phyloP scores from a whole-genome alignment of 1,140 invertebrate species.

The Brachionus calyciflorus region DNA sequence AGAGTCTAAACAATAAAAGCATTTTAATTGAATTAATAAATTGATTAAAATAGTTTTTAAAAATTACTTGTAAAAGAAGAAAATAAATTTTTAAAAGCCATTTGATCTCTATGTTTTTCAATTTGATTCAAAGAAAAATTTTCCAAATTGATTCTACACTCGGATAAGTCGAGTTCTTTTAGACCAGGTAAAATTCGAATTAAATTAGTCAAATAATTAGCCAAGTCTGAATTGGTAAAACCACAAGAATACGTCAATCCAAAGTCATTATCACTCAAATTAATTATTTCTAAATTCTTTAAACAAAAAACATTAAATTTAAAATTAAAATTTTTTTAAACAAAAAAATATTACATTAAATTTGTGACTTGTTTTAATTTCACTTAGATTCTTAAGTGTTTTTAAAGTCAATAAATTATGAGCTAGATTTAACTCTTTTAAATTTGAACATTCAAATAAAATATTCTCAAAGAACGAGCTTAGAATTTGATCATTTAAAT shows the following conservation, averaged over 20 bases:
- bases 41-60: background rate
- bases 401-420: slow-evolving; percentile 15
- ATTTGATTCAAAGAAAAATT: background rate
- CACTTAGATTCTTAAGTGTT: background rate
- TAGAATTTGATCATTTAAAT: background rate
- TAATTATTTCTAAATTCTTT: slow-evolving; percentile 8
- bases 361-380: background rate
- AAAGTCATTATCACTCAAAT: slow-evolving; percentile 14
- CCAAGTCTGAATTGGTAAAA: slow-evolving; percentile 10
- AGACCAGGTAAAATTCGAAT: background rate
- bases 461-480: background rate
- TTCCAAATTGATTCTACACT: slow-evolving; percentile 40
- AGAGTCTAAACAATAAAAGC: background rate
- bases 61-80: background rate
- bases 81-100: background rate
- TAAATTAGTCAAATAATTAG: background rate
- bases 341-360: background rate
- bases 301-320: background rate
- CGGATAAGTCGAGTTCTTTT: slow-evolving; percentile 11
- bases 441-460: background rate
- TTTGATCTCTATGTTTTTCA: background rate
- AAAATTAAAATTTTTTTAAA: background rate
- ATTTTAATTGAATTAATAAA: background rate
- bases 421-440: slow-evolving; percentile 4
- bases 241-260: background rate